These are phyloP conservation scores for Hydrolagus affinis DNA, from an alignment of 2,113 vertebrate genomes.

Conservation along the genomic window DNA sequence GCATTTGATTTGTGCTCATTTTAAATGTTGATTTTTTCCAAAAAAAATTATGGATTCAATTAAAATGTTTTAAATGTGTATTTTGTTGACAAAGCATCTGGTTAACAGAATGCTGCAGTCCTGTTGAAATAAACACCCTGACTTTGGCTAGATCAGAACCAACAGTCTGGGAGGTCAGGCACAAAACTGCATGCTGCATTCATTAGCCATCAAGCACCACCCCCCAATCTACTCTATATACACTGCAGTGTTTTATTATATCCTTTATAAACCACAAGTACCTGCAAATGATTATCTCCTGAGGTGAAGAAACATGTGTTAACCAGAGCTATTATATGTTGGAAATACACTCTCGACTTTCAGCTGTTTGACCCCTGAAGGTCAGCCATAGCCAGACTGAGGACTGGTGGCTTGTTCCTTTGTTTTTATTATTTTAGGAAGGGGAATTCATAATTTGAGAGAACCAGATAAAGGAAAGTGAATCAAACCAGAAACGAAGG, in stretches of 20 bases:
- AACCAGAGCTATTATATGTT: not conserved
- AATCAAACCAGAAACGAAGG: not conserved
- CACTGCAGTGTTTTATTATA: not conserved
- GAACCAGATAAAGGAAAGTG: slow-evolving; percentile 1
- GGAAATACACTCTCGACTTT: not conserved
- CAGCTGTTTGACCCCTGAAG: slow-evolving; percentile 12
- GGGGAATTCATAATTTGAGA: not conserved
- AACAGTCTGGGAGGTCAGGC: not conserved
- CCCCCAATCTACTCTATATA: not conserved
- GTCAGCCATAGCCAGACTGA: not conserved
- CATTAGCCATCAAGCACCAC: not conserved
- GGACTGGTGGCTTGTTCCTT: not conserved
- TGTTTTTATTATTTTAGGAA: not conserved
- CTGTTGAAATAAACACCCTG: not conserved
- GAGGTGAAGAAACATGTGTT: slow-evolving; percentile 15
- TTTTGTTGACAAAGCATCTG: too few species aligned
- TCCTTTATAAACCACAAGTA: not conserved
- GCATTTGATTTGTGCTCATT: not conserved
- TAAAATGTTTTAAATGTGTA: too few species aligned
- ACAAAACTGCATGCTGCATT: slow-evolving; percentile 1
- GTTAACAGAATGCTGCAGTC: not conserved
- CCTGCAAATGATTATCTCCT: slow-evolving; percentile 21
- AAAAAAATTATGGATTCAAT: too few species aligned
- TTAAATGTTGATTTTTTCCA: not conserved
- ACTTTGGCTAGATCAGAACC: slow-evolving; percentile 1